Evolutionary conservation across 1,140 invertebrate genomes (phyloP), one percentile per base, ranked within the genome.

Genomic region (Dreissena polymorpha): DNA sequence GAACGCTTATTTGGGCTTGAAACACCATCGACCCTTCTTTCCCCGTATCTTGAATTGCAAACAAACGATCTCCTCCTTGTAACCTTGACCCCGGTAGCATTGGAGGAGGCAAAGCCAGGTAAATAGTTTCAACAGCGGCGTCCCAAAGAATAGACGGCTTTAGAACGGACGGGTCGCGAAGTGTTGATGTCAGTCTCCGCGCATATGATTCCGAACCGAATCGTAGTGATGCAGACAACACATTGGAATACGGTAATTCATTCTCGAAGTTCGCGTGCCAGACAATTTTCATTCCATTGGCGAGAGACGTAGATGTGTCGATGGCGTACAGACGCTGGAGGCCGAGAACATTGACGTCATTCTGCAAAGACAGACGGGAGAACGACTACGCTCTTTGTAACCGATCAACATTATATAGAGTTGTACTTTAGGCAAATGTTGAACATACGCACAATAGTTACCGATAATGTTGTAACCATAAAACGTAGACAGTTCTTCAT

Each of bases 311-410:
- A 27, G 75, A 84, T 18, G 84, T 76, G 77, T 89, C 88, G 18
- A 89, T 81, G 23, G 88, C 86, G 72, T 89, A 89, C 2, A 89
- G 74, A 27, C 88, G 82, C 68, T 87, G 88, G 50, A 89, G 55
- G n/a, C 87, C 87, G 39, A 39, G 39, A 39, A 39, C 39, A 39
- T 8, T 39, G 39, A 39, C 39, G 39, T 39, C 39, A 39, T 39
- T 39, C 39, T 39, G 39, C 39, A 39, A 39, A 8, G 39, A 39
- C 39, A 39, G 39, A 39, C 39, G 39, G 39, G 2, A 39, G 39
- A 39, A 39, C 39, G 39, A 39, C 39, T 39, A 5, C 39, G 39
- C 39, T 39, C 39, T 39, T 2, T 8, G 39, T 39, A 5, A 39
- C 39, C 39, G 39, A 39, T 39, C 39, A 39, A 8, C 39, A 39